Percentiles rank a stretch among this genome's conserved stretches.
These are phyloP conservation scores for Noctua janthina DNA, from an alignment of 2,888 invertebrate species.

Conservation along the genomic window DNA sequence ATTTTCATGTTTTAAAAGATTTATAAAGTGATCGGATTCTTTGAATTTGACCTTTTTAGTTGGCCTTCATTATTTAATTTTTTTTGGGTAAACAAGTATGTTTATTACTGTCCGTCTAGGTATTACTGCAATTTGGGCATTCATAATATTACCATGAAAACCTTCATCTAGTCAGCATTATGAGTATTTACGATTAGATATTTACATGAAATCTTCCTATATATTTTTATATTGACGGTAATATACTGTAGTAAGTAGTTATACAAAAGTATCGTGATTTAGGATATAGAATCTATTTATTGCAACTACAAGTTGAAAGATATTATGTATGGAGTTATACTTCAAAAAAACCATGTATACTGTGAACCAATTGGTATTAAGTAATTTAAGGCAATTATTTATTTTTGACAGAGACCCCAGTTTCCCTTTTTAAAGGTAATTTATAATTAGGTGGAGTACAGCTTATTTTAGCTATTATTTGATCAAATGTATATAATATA, in stretches of 20 bases:
- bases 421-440: conserved; percentile 90
- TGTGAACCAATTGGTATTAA: conserved; percentile 49
- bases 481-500: conserved; percentile 72
- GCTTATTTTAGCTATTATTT: conserved; percentile 83
- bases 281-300: neutral
- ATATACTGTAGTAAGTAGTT: neutral
- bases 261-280: conserved; percentile 6
- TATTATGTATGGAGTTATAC: conserved; percentile 1
- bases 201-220: neutral
- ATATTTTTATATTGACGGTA: conserved; percentile 18
- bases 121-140: neutral
- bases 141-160: conserved; percentile 13
- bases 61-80: too few species aligned
- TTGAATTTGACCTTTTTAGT: too few species aligned
- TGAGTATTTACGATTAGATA: conserved; percentile 18
- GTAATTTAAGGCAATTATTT: conserved; percentile 76
- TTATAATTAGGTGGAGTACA: conserved; percentile 81
- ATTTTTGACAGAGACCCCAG: conserved; percentile 89
- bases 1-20: conserved; percentile 3
- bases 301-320: conserved; percentile 18
- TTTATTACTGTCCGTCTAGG: conserved; percentile 2
- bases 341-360: conserved; percentile 29
- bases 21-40: too few species aligned
- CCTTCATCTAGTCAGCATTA: conserved; percentile 34
- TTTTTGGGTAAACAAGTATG: neutral